Evolutionary conservation across 2,113 vertebrate genomes (phyloP).

Genomic region (Phalacrocorax pelagicus): DNA sequence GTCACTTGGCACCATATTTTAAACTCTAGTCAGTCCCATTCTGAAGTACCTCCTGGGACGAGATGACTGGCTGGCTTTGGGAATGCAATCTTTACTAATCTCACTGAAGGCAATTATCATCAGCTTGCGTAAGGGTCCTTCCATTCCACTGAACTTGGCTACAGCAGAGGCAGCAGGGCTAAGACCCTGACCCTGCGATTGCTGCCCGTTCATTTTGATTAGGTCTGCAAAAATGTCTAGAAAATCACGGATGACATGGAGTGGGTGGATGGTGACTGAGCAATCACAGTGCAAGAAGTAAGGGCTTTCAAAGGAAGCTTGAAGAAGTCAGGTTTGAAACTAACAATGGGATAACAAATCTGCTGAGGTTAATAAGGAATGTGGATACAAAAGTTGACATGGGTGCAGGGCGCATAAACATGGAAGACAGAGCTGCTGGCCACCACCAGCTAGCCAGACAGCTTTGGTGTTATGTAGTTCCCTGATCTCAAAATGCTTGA

Average conservation of each 20-base stretch:
- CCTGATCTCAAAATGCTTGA: background rate
- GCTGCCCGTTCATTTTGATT: background rate
- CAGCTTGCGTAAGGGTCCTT: background rate
- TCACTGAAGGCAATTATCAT: background rate
- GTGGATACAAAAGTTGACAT: background rate
- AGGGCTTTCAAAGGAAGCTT: background rate
- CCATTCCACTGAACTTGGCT: background rate
- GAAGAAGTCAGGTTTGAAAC: background rate
- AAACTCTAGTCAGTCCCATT: no score
- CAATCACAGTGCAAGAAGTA: background rate
- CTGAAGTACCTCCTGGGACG: background rate
- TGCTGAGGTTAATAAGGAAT: background rate
- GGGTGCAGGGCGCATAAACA: background rate
- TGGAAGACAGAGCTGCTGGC: background rate
- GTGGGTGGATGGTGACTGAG: background rate
- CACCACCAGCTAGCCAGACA: background rate
- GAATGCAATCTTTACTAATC: background rate
- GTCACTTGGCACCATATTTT: background rate
- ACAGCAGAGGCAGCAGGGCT: background rate
- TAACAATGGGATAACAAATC: background rate
- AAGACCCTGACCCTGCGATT: background rate
- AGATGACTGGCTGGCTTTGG: background rate
- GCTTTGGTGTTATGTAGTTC: background rate
- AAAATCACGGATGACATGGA: background rate
- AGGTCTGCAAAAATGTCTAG: background rate